These are phyloP conservation scores for Cryptocephalus moraei DNA, from an alignment of 2,888 invertebrate species.

Conservation along the genomic window DNA sequence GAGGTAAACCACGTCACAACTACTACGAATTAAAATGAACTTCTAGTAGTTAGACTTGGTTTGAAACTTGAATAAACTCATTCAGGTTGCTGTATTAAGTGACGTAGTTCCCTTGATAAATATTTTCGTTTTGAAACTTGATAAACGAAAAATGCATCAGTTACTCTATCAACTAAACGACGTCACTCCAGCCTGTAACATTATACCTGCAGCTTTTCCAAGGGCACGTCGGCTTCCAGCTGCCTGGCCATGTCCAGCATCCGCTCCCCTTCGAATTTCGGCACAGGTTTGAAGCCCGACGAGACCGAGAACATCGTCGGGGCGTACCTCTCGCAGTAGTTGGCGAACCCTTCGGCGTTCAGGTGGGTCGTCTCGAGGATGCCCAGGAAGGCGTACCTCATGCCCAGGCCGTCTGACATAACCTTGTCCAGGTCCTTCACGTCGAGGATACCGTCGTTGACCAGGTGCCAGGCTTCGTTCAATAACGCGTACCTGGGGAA, in stretches of 20 bases:
- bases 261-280: conserved; percentile 60
- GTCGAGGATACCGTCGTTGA: conserved; percentile 72
- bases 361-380: conserved; percentile 88
- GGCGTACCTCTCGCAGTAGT: conserved; percentile 51
- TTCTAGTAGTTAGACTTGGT: no score
- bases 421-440: conserved; percentile 87
- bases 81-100: no score
- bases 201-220: conserved; percentile 49
- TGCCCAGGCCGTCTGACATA: conserved; percentile 88
- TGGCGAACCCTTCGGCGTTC: conserved; percentile 77
- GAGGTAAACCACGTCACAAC: no score
- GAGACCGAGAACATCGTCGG: conserved; percentile 53
- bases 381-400: conserved; percentile 92
- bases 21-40: no score
- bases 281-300: conserved; percentile 63
- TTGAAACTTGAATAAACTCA: no score
- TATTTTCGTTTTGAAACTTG: no score
- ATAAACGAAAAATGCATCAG: no score
- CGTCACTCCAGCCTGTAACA: no score
- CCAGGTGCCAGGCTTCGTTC: conserved; percentile 85
- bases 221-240: conserved; percentile 60
- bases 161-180: no score
- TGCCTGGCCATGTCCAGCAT: conserved; percentile 61
- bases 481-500: conserved; percentile 71
- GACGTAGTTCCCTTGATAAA: no score